Evolutionary conservation across 2,888 invertebrate genomes (phyloP).

Genomic region (Melanostoma scalare): DNA sequence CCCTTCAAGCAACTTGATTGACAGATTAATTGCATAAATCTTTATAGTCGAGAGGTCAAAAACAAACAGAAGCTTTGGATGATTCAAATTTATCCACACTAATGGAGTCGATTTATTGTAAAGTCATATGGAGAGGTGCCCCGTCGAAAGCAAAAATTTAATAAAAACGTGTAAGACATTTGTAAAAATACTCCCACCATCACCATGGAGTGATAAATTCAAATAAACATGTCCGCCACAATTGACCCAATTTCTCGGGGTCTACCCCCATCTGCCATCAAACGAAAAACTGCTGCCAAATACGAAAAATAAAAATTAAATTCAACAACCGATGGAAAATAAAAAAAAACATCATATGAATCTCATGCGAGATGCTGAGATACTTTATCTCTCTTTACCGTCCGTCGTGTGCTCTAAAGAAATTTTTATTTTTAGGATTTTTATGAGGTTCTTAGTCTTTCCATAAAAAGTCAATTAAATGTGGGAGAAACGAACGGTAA

Average conservation of each 20-base stretch:
- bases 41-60: conserved; percentile 30
- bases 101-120: conserved; percentile 44
- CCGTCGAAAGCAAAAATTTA: neutral
- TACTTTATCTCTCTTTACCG: conserved; percentile 11
- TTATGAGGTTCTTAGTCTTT: conserved; percentile 69
- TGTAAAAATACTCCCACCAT: conserved; percentile 35
- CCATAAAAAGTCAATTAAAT: conserved; percentile 65
- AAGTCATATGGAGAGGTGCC: conserved; percentile 30
- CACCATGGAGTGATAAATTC: conserved; percentile 62
- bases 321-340: conserved; percentile 48
- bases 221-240: conserved; percentile 62
- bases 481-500: conserved; percentile 63
- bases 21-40: conserved; percentile 63
- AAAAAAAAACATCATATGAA: conserved; percentile 56
- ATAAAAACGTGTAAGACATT: conserved; percentile 19
- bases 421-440: conserved; percentile 64
- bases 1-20: conserved; percentile 62
- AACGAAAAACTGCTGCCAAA: conserved; percentile 65
- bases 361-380: conserved; percentile 32
- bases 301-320: conserved; percentile 50
- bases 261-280: conserved; percentile 58
- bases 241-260: conserved; percentile 67
- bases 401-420: conserved; percentile 7
- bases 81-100: conserved; percentile 22
- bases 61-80: conserved; percentile 46